Evolutionary conservation across 2,797 vertebrate species (phyloP), one percentile per base, ranked within the genome.

Genomic region (Acanthurus leucopareius): DNA sequence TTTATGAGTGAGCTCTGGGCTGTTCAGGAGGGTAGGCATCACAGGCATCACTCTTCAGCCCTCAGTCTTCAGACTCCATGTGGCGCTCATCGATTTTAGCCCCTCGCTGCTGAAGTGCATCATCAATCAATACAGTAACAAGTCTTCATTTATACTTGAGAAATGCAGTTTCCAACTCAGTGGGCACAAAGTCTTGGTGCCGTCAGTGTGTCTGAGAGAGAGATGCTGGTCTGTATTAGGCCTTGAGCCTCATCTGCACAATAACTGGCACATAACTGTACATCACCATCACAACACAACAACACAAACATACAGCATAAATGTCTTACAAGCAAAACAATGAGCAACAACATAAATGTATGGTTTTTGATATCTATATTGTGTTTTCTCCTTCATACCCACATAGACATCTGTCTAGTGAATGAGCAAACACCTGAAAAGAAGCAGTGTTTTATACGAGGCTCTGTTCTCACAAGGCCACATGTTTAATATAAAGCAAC

Each of bases 121-220:
- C 81, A 94, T 95, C 91, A 92, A 94, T 95, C 95, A 95, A 93
- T 94, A 92, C 87, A 86, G 89, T 95, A 95, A 95, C 94, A 95
- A 94, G 94, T 95, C 94, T 95, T 95, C 92, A 95, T 96, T 94
- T 94, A 90, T 91, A 86, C 86, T 92, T 91, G 84, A 91, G 89
- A 94, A 93, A 93, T 89, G 81, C 73, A 82, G 79, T 90, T 91
- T 91, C 88, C 85, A 92, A 74, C 89, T 86, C 89, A 82, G 69
- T 65, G 65, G 79, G 68, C 80, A 82, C n/a, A 20, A 73, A 83
- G 78, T 89, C 82, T 57, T 70, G 77, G 57, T 85, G 76, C 71
- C 86, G 83, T 83, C 77, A 63, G 25, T 76, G 62, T 35, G 22
- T 68, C 53, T 14, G 32, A 59, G 52, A 13, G 32, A 49, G 25